Percentiles rank a stretch among this genome's conserved stretches.
phyloP scores from a whole-genome alignment of 2,113 vertebrate species.

The Scalopus aquaticus region DNA sequence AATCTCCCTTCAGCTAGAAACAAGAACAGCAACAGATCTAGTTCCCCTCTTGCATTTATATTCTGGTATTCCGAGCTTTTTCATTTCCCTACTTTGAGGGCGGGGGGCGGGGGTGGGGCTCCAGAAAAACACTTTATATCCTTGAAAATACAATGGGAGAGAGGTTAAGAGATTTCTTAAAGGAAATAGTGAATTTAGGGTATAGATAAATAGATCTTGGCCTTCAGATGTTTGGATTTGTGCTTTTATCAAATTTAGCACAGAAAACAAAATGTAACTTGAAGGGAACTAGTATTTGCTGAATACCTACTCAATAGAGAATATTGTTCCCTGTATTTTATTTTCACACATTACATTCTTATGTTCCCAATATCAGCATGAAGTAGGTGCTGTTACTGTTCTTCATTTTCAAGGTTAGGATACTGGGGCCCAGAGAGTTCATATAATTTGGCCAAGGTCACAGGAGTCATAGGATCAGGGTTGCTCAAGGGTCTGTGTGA shows the following conservation, averaged over 20 bases:
- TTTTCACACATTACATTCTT: neutral
- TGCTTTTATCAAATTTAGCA: constrained; percentile 24
- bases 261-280: neutral
- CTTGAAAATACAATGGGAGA: neutral
- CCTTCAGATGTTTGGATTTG: neutral
- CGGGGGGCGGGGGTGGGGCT: too few species aligned
- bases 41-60: neutral
- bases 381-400: neutral
- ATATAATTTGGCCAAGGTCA: neutral
- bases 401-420: neutral
- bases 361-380: neutral
- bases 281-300: neutral
- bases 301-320: neutral
- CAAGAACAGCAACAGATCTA: neutral
- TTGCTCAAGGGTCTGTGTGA: neutral
- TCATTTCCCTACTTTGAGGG: neutral
- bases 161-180: neutral
- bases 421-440: neutral
- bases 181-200: neutral
- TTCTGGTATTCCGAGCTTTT: neutral
- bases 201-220: neutral
- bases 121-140: neutral
- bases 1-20: neutral
- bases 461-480: neutral
- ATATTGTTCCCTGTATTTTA: neutral